Evolutionary conservation across 1,140 invertebrate genomes (phyloP).

Genomic region (Drosophila rufa): DNA sequence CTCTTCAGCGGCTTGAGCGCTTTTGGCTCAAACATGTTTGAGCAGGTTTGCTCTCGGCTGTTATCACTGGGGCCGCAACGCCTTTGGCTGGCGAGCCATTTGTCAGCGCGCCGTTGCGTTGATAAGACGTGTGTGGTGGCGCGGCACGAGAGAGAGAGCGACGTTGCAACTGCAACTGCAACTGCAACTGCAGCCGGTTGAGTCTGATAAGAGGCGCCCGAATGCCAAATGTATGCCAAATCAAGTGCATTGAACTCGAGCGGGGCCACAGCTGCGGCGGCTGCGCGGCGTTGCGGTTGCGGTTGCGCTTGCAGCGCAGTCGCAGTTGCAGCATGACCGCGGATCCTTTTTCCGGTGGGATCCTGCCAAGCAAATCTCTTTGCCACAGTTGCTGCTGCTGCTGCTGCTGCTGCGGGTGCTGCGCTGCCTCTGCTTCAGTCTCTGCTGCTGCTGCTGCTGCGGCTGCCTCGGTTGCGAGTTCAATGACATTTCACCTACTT

Average conservation of each 20-base stretch:
- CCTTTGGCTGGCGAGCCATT: conserved; percentile 32
- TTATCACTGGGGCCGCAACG: conserved; percentile 49
- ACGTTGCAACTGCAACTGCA: conserved; percentile 15
- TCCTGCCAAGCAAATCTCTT: conserved; percentile 24
- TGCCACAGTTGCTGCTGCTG: neutral
- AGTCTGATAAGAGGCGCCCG: conserved; percentile 55
- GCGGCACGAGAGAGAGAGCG: neutral
- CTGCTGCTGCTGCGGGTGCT: conserved; percentile 12
- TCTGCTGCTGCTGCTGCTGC: conserved; percentile 4
- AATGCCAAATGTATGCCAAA: conserved; percentile 74
- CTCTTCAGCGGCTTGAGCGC: conserved; percentile 20
- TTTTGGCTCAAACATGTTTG: conserved; percentile 69
- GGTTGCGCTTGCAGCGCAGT: conserved; percentile 9
- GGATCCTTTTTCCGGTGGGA: conserved; percentile 11
- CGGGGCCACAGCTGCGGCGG: conserved; percentile 28
- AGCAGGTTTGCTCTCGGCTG: conserved; percentile 30
- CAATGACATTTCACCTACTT: conserved; percentile 83
- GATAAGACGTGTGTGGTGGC: conserved; percentile 49
- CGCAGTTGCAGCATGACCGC: neutral
- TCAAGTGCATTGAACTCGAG: conserved; percentile 72
- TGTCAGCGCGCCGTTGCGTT: conserved; percentile 24
- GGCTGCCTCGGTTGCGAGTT: conserved; percentile 63
- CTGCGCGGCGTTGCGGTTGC: neutral
- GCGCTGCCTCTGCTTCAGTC: neutral
- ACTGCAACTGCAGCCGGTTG: conserved; percentile 44